Base-by-base conservation (phyloP, 2,113 vertebrate species). In the Lepus europaeus region DNA sequence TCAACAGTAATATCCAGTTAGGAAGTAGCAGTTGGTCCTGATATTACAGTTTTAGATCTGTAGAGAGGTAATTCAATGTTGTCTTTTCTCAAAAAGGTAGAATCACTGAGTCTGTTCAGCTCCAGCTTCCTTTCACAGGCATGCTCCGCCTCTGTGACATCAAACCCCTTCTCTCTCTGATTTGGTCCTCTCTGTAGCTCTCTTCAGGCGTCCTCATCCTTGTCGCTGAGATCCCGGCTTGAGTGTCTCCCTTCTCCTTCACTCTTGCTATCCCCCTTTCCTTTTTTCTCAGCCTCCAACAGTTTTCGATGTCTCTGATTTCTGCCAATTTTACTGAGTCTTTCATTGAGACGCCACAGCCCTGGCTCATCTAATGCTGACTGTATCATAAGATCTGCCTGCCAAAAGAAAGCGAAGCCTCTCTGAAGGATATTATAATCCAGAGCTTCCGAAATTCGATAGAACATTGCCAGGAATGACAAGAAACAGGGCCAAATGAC, bases 371-470 rank as follows among this genome's bases (percentile, higher is more conserved):
- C 17, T 22, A 77, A 12, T 68, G 2, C 9, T 72, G 72, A 84
- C 14, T 72, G 77, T 20, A 73, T 88, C 78, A 53, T 49, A 3
- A 9, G 16, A 63, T 27, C 33, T 77, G 63, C 29, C 68, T 84
- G 85, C 79, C 49, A 53, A 79, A 90, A 95, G 61, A 56, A 89
- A 77, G 76, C 56, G n/a, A 78, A 91, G 87, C 72, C 77, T 93
- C 39, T 81, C 39, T 69, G 80, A 84, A 93, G 49, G 81, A 68
- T 6, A 92, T 9, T 13, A 83, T 22, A 27, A 73, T 76, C 45
- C 29, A 91, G 77, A 81, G 19, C 69, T 87, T 96, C 73, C 78
- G 29, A 59, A 72, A 91, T 81, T 93, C 77, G 89, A 22, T 70
- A 90, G 68, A 64, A 56, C 49, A 74, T 51, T 93, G 81, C n/a